Conservation (phyloP, 1,140 invertebrate genomes). For the Choristoneura fumiferana region DNA sequence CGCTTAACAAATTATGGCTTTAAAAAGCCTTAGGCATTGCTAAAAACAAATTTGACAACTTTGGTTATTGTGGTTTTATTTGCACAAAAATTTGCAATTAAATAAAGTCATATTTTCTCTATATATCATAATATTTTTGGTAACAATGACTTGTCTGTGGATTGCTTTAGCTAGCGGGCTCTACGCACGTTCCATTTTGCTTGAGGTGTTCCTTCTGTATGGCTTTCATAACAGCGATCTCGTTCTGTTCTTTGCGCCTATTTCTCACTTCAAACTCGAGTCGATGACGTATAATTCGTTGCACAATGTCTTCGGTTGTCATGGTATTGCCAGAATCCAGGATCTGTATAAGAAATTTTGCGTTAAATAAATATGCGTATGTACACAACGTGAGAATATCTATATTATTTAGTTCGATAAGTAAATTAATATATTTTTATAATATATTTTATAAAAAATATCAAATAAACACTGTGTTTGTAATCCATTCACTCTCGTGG, state of each 20-base stretch:
- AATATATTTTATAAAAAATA: too few species aligned
- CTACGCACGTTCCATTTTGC: slow-evolving; percentile 56
- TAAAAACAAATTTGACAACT: not conserved
- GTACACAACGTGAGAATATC: too few species aligned
- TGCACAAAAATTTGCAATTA: not conserved
- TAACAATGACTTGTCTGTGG: not conserved
- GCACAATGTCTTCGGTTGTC: slow-evolving; percentile 98
- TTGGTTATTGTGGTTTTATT: too few species aligned
- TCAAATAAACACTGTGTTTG: too few species aligned
- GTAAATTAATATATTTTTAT: too few species aligned
- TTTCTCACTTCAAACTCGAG: slow-evolving; percentile 93
- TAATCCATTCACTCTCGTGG: too few species aligned
- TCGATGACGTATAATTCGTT: slow-evolving; percentile 96
- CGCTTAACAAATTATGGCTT: too few species aligned
- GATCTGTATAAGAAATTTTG: slow-evolving; percentile 70
- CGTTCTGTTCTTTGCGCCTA: slow-evolving; percentile 92
- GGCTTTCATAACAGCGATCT: slow-evolving; percentile 46
- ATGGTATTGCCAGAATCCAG: slow-evolving; percentile 91
- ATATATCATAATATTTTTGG: slow-evolving; percentile 1
- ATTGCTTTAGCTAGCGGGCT: slow-evolving; percentile 7
- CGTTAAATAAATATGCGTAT: too few species aligned
- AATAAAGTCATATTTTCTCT: slow-evolving; percentile 1
- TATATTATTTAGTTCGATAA: too few species aligned
- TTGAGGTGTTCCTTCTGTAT: slow-evolving; percentile 42
- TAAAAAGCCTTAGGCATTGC: too few species aligned